These are phyloP conservation scores for Neodon shergylaensis DNA, from an alignment of 2,113 vertebrate species.

Conservation along the genomic window DNA sequence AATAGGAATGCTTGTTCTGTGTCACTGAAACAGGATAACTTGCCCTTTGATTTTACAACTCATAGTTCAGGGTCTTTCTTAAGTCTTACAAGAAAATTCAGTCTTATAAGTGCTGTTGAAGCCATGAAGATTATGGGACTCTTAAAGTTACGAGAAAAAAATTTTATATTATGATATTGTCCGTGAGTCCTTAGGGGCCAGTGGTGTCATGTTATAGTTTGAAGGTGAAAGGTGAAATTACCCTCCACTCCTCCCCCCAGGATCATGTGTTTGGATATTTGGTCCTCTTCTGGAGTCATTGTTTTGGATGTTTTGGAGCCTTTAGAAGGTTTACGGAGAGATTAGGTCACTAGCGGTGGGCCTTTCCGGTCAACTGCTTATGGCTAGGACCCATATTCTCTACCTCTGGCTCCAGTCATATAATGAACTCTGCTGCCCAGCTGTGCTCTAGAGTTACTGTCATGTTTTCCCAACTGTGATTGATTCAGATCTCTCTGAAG, in stretches of 20 bases:
- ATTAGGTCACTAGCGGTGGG: background rate
- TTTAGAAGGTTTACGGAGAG: background rate
- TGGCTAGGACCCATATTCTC: background rate
- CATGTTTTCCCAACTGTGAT: background rate
- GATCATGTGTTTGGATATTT: background rate
- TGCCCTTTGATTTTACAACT: background rate
- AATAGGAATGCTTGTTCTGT: background rate
- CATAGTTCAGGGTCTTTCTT: background rate
- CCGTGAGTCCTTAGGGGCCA: background rate
- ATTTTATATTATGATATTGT: background rate
- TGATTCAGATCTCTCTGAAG: background rate
- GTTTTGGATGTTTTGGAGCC: background rate
- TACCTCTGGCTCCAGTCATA: background rate
- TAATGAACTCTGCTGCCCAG: background rate
- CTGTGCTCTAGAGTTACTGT: background rate
- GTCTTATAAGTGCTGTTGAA: too few relatives aligned
- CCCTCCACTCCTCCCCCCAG: too few relatives aligned
- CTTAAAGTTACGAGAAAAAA: background rate
- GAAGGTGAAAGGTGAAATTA: background rate
- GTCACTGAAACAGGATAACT: background rate
- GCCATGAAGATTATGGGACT: background rate
- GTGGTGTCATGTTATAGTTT: background rate
- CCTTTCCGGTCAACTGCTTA: background rate
- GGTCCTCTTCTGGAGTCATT: background rate
- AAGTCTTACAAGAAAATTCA: background rate